Evolutionary conservation across 2,888 invertebrate species (phyloP), one percentile per base, ranked within the genome.

Genomic region (Quadriops clusia): DNA sequence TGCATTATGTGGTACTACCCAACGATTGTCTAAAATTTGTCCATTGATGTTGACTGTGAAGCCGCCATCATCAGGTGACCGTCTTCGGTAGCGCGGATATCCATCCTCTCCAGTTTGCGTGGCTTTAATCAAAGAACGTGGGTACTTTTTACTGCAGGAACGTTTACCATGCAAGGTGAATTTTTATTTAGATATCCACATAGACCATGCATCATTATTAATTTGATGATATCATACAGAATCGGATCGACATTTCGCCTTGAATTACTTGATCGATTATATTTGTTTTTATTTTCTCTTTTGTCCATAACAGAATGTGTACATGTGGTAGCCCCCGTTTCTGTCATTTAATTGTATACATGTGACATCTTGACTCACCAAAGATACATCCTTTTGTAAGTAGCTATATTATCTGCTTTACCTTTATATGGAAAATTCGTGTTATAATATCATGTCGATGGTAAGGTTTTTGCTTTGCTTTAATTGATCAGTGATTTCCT

Each of bases 121-220:
- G 10, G 38, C 38, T 7, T 32, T 23, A 15, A 24, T 11, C 15
- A 42, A 37, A n/a, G 10, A 6, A 23, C 28, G 21, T 21, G 42
- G 39, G 23, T 28, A 46, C 55, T 32, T 17, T 34, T 55, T 53
- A 6, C 44, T 38, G 36, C 56, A 57, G n/a, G n/a, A n/a, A n/a
- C n/a, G n/a, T n/a, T n/a, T n/a, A n/a, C n/a, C n/a, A n/a, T n/a
- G n/a, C n/a, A n/a, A n/a, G n/a, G n/a, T n/a, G n/a, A n/a, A n/a
- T n/a, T n/a, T n/a, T n/a, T n/a, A n/a, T n/a, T n/a, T n/a, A n/a
- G n/a, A 23, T 27, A 33, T 32, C 58, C 60, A 42, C 60, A 60
- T 30, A 60, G 60, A 17, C 59, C 59, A 50, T 63, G 56, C 28
- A 54, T 46, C 52, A 60, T 62, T 27, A 54, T 42, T 30, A 23